A percentile compares a stretch with the other conserved stretches of the same genome.
phyloP scores from a whole-genome alignment of 2,797 vertebrate species.

The Manis crassicaudata region DNA sequence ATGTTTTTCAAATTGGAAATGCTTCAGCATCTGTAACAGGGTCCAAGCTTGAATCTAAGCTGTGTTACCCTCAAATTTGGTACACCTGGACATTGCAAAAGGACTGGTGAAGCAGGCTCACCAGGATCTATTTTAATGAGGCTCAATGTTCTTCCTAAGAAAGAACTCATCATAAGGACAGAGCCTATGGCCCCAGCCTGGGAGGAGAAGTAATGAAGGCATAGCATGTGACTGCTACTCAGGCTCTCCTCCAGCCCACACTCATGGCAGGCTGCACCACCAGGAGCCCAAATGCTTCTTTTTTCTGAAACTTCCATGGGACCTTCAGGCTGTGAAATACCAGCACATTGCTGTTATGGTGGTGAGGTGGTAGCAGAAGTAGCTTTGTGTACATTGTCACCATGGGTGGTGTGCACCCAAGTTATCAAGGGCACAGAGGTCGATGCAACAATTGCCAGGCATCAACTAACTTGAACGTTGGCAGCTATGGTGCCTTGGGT shows the following conservation, averaged over 20 bases:
- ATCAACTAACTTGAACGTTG: neutral
- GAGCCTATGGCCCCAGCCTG: neutral
- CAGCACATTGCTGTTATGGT: neutral
- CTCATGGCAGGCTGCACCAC: neutral
- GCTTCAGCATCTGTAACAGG: neutral
- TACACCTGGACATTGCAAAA: neutral
- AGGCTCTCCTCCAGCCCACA: neutral
- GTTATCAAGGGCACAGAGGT: neutral
- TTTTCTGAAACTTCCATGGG: neutral
- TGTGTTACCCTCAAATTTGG: neutral
- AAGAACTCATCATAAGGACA: neutral
- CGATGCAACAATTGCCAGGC: neutral
- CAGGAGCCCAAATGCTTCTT: neutral
- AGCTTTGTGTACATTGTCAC: neutral
- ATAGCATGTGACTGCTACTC: neutral
- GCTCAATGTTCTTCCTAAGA: neutral
- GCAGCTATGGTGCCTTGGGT: too few species aligned
- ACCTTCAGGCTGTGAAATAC: neutral
- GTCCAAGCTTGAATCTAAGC: neutral
- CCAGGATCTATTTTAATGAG: neutral
- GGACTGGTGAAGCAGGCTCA: too few species aligned
- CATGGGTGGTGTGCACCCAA: neutral
- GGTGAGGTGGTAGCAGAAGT: too few species aligned
- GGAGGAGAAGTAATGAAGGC: neutral
- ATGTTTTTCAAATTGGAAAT: neutral